Conservation (phyloP, 1,140 invertebrate species). For the Adoxophyes honmai region DNA sequence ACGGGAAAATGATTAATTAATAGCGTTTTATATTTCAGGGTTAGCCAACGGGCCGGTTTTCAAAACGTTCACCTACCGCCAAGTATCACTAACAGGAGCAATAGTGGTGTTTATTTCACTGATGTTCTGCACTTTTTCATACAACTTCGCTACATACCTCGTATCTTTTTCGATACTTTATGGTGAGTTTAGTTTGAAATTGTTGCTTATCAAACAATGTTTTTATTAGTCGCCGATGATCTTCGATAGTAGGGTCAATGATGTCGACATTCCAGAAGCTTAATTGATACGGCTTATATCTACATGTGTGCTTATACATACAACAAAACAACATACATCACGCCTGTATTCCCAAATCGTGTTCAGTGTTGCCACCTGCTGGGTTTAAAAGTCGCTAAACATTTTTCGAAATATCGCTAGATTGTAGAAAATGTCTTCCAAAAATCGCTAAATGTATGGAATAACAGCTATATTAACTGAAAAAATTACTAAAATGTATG, state of each 20-base stretch:
- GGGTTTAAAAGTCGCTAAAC: too few relatives aligned
- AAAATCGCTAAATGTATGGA: too few relatives aligned
- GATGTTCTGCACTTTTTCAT: slow-evolving; percentile 77
- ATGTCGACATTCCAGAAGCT: background rate
- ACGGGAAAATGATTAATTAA: too few relatives aligned
- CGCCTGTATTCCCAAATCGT: too few relatives aligned
- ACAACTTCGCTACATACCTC: slow-evolving; percentile 79
- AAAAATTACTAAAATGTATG: too few relatives aligned
- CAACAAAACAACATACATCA: too few relatives aligned
- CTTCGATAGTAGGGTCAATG: background rate
- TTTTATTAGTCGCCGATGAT: background rate
- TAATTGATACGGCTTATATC: too few relatives aligned
- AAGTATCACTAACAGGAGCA: slow-evolving; percentile 79
- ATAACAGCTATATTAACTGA: too few relatives aligned
- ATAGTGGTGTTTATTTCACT: slow-evolving; percentile 77
- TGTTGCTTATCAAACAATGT: background rate
- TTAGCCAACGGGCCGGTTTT: slow-evolving; percentile 82
- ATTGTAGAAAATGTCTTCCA: too few relatives aligned
- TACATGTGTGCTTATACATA: too few relatives aligned
- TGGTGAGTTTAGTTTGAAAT: slow-evolving; percentile 58
- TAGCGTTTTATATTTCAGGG: slow-evolving; percentile 69
- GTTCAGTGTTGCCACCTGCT: too few relatives aligned
- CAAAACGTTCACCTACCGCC: slow-evolving; percentile 80
- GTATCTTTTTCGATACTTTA: slow-evolving; percentile 79
- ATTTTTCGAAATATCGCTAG: too few relatives aligned